Conservation (phyloP, 2,888 invertebrate genomes). For the Augochlorella aurata region DNA sequence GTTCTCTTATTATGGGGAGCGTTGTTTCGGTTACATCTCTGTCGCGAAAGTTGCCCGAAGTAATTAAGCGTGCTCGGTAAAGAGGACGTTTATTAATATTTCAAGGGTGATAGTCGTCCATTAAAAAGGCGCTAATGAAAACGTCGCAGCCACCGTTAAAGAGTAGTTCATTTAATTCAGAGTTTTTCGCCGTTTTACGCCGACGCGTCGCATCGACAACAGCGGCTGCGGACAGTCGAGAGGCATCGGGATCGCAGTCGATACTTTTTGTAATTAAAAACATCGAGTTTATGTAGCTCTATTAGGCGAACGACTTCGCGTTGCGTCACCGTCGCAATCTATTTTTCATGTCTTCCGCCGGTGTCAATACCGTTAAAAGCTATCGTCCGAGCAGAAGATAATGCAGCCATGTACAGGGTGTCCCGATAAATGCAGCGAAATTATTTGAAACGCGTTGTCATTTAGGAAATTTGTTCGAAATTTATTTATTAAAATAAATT, state of each 20-base stretch:
- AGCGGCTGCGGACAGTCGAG: background rate
- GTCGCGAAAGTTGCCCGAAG: background rate
- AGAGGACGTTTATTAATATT: background rate
- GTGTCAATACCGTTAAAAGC: background rate
- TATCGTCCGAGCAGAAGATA: background rate
- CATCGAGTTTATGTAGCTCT: background rate
- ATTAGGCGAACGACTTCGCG: background rate
- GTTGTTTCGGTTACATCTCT: background rate
- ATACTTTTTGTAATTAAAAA: background rate
- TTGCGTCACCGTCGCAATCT: background rate
- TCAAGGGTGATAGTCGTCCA: background rate
- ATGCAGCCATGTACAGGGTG: background rate
- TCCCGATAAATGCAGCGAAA: background rate
- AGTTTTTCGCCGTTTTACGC: background rate
- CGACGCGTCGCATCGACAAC: background rate
- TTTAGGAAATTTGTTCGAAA: background rate
- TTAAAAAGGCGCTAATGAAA: background rate
- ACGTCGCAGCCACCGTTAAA: background rate
- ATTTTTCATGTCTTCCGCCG: background rate
- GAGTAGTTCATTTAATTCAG: background rate
- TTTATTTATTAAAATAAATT: background rate
- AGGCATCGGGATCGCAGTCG: background rate
- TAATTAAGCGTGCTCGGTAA: background rate
- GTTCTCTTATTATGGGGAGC: background rate
- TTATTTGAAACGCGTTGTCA: background rate